Conservation (phyloP, 2,888 invertebrate species). For the Syritta pipiens region DNA sequence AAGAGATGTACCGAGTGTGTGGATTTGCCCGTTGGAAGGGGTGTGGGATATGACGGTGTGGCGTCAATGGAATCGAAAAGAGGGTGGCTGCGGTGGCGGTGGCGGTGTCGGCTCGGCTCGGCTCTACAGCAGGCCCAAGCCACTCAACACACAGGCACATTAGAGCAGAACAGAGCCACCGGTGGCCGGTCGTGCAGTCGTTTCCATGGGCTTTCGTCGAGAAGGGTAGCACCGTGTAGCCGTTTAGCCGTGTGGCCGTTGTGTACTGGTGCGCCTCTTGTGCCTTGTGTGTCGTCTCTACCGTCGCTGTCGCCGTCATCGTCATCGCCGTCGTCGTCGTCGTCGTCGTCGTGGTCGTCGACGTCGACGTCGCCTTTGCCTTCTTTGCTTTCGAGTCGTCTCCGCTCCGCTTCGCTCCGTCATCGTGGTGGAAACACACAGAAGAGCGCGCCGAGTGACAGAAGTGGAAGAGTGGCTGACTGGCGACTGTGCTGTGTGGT, state of each 20-base stretch:
- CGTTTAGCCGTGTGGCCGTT: slow-evolving; percentile 40
- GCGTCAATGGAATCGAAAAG: slow-evolving; percentile 60
- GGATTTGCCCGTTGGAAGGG: slow-evolving; percentile 42
- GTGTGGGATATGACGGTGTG: slow-evolving; percentile 67
- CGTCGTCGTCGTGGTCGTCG: slow-evolving; percentile 46
- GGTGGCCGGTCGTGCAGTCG: slow-evolving; percentile 65
- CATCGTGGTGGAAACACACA: slow-evolving; percentile 37
- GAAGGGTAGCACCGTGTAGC: slow-evolving; percentile 54
- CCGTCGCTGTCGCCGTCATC: slow-evolving; percentile 15
- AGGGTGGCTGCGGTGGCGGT: slow-evolving; percentile 61
- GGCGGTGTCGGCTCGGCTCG: slow-evolving; percentile 28
- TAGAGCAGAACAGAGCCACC: slow-evolving; percentile 46
- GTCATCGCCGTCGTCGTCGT: slow-evolving; percentile 7
- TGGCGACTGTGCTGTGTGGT: slow-evolving; percentile 62
- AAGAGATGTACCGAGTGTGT: slow-evolving; percentile 17
- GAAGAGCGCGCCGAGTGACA: slow-evolving; percentile 52
- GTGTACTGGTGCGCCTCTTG: slow-evolving; percentile 28
- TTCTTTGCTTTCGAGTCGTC: slow-evolving; percentile 45
- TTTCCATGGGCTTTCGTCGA: slow-evolving; percentile 60
- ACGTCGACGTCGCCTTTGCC: slow-evolving; percentile 8
- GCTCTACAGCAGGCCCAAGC: slow-evolving; percentile 24
- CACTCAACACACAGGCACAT: slow-evolving; percentile 34
- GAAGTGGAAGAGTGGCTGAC: slow-evolving; percentile 62
- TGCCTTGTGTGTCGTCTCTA: slow-evolving; percentile 17
- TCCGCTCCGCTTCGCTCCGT: no score